Base-by-base conservation (phyloP, 2,113 vertebrate species). In the Cyphomyrus plagiostoma region DNA sequence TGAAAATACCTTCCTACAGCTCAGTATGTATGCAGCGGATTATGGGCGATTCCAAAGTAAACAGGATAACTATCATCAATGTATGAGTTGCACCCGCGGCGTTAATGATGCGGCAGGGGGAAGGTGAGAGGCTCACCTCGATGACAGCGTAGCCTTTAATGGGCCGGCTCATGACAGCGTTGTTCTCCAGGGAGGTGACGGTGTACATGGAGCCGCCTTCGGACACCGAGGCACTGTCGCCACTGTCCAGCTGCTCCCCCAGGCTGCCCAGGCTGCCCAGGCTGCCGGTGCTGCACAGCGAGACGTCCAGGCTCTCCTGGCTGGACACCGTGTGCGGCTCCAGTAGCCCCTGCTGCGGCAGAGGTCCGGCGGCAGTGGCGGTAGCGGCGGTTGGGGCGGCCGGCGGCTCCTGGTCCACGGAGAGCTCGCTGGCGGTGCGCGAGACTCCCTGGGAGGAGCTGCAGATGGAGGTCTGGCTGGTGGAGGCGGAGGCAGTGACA, bases 141-240 rank as follows among this genome's bases (percentile, higher is more conserved):
- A 99, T 98, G 0, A 99, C 98, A 4, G 98, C 98, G 1, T 98
- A 99, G 86, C 98, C 98, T 92, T 98, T 99, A 94, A 99, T 99
- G 50, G 98, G 97, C 92, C 97, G 95, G 0, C 96, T 48, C 9
- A 96, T 56, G 1, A 96, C 94, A 0, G 94, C 95, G 90, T 97
- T 98, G 92, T 95, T 97, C 91, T 99, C 97, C 93, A 97, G 94
- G 1, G 98, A 97, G 0, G 97, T 97, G 89, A 97, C 97, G 0
- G 98, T 97, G 94, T 98, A 97, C 96, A 98, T 94, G 1, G 98
- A 98, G 30, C 97, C 97, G 0, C 97, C 95, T 0, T 99, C 98
- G 0, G 97, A 97, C 56, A 95, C 95, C 0, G 97, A 98, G 0
- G 96, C 96, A 0, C 96, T 96, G 15, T 99, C 98, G 1, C 95